Base-by-base conservation (phyloP, 2,797 vertebrate species). In the Rachycentron canadum region DNA sequence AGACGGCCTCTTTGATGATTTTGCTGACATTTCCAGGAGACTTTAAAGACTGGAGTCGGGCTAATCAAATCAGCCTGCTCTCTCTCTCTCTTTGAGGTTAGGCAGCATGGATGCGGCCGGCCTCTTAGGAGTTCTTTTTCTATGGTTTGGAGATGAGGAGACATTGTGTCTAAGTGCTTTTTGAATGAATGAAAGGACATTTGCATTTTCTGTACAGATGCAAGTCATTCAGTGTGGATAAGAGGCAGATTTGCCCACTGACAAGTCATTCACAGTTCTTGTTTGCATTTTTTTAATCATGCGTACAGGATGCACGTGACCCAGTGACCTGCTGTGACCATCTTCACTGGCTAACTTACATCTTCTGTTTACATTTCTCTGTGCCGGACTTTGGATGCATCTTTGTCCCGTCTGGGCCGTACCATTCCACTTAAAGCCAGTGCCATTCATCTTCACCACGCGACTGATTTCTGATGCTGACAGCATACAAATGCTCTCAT, bases 11-110 rank as follows among this genome's bases (percentile, higher is more conserved):
- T 93, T 94, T 92, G 84, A 93, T 86, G 86, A 90, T 89, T 91
- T 58, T 73, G 88, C 92, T 90, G 91, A 94, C 90, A 93, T 94
- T 93, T 95, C 90, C 91, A 93, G 88, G 79, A 89, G 88, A 82
- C 75, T 88, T 85, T 91, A 87, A 91, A 90, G 80, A 89, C 82
- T 66, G 3, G 19, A 78, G 68, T 66, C 28, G 36, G 32, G 66
- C 41, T 92, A 92, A 94, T 92, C 77, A 85, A 88, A 89, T 69
- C 93, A 84, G 79, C 0, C 67, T 91, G 87, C 50, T 34, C 7
- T 32, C 67, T 38, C 45, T 14, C 55, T 2, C 43, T 49, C 43
- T 59, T 40, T 47, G 68, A 65, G 81, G 83, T 86, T 85, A 79
- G 74, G 84, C 45, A 78, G 88, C 83, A 67, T 55, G 76, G 40